phyloP scores from a whole-genome alignment of 2,888 invertebrate genomes.

The Gymnosoma rotundatum region DNA sequence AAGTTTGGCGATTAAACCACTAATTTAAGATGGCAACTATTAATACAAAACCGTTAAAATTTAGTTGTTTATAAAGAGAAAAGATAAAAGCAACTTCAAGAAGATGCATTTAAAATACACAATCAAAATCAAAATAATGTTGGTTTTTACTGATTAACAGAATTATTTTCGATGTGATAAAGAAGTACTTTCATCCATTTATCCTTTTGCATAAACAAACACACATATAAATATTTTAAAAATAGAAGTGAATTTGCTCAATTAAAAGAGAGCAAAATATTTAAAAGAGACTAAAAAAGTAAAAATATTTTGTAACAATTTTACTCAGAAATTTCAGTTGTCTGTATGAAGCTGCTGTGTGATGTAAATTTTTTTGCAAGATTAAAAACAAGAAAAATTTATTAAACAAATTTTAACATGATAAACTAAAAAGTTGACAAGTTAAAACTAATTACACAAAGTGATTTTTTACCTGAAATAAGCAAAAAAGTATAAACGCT shows the following conservation, averaged over 20 bases:
- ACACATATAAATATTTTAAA: no score
- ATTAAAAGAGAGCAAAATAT: conserved; percentile 9
- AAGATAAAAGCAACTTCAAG: no score
- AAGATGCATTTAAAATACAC: no score
- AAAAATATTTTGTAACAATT: conserved; percentile 34
- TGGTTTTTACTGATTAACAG: no score
- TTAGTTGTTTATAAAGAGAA: no score
- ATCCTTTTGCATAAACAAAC: neutral
- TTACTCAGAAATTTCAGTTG: conserved; percentile 49
- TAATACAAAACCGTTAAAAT: no score
- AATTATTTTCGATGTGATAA: no score
- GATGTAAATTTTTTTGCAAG: conserved; percentile 51
- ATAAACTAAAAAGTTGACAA: conserved; percentile 3
- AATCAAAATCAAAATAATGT: no score
- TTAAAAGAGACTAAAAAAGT: conserved; percentile 7
- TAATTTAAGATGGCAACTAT: no score
- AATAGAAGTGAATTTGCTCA: conserved; percentile 18
- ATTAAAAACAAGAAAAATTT: conserved; percentile 11
- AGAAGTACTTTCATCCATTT: no score
- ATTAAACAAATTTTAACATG: conserved; percentile 12
- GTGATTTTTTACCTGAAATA: neutral
- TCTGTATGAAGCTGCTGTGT: conserved; percentile 56
- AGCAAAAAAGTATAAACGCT: conserved; percentile 26
- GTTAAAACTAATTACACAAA: conserved; percentile 14
- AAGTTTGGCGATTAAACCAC: no score